phyloP scores from a whole-genome alignment of 1,140 invertebrate genomes.

The Ceratina australensis region DNA sequence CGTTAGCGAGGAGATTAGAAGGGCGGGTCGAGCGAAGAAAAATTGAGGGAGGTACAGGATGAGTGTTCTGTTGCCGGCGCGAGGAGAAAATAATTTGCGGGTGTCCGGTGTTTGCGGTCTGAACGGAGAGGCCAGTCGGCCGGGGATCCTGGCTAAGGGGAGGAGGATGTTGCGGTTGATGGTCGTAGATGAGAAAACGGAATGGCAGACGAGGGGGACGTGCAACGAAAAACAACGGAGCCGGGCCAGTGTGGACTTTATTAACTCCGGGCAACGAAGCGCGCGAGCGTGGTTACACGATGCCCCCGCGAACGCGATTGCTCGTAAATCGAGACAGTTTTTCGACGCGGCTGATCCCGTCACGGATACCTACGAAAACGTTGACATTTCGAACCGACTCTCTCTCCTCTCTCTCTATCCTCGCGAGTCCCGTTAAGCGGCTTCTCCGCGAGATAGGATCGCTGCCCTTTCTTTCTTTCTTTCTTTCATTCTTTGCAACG shows the following conservation, averaged over 20 bases:
- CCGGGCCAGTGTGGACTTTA: slow-evolving; percentile 67
- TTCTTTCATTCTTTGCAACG: slow-evolving; percentile 40
- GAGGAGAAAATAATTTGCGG: slow-evolving; percentile 76
- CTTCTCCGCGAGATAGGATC: slow-evolving; percentile 55
- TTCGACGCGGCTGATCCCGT: neutral
- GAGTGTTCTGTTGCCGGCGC: slow-evolving; percentile 53
- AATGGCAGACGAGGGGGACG: slow-evolving; percentile 37
- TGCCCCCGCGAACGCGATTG: slow-evolving; percentile 54
- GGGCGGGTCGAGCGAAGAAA: slow-evolving; percentile 18
- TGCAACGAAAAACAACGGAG: slow-evolving; percentile 54
- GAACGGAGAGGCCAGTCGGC: slow-evolving; percentile 29
- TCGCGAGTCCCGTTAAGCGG: slow-evolving; percentile 48
- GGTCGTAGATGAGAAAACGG: slow-evolving; percentile 69
- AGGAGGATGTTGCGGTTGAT: slow-evolving; percentile 61
- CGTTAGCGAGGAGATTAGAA: neutral
- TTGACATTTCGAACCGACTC: slow-evolving; percentile 1
- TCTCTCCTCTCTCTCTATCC: neutral
- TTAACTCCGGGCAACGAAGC: slow-evolving; percentile 72
- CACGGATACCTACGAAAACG: slow-evolving; percentile 20
- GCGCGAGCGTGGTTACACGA: slow-evolving; percentile 60
- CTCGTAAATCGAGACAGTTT: slow-evolving; percentile 28
- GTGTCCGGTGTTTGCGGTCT: slow-evolving; percentile 72
- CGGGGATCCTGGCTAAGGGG: too few species aligned
- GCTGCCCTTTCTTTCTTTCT: slow-evolving; percentile 48
- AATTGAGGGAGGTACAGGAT: slow-evolving; percentile 54